phyloP scores from a whole-genome alignment of 2,888 invertebrate genomes.

The Nymphalis c-album region DNA sequence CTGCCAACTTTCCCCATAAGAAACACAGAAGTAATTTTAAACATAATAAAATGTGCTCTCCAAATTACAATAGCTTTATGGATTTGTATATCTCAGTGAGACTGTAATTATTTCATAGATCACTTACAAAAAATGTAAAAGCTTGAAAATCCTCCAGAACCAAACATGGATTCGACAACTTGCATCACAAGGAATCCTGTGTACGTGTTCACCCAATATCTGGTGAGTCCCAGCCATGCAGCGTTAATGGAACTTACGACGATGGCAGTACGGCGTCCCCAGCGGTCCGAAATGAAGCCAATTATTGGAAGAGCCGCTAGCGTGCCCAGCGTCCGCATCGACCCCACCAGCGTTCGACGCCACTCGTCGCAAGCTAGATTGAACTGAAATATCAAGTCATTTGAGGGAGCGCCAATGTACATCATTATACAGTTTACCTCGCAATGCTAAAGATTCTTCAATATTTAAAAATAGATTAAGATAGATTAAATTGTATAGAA shows the following conservation, averaged over 20 bases:
- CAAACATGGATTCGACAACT: constrained; percentile 84
- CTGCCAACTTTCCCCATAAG: too few species aligned
- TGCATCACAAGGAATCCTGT: constrained; percentile 84
- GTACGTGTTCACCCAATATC: constrained; percentile 83
- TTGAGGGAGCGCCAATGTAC: too few species aligned
- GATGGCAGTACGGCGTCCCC: constrained; percentile 82
- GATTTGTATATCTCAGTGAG: too few species aligned
- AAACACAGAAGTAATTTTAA: too few species aligned
- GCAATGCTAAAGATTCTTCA: too few species aligned
- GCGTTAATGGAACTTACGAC: constrained; percentile 80
- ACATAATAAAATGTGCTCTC: too few species aligned
- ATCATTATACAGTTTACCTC: neutral
- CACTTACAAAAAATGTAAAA: constrained; percentile 84
- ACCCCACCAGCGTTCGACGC: constrained; percentile 86
- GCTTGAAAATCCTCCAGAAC: constrained; percentile 85
- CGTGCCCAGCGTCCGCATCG: constrained; percentile 85
- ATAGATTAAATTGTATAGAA: too few species aligned
- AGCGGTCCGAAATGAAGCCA: constrained; percentile 87
- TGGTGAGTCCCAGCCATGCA: constrained; percentile 83
- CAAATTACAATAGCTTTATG: too few species aligned
- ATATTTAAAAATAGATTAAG: too few species aligned
- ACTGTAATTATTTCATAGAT: neutral
- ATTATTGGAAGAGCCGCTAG: constrained; percentile 85
- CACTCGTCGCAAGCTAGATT: constrained; percentile 84
- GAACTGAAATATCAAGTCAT: constrained; percentile 67